Conservation (phyloP, 2,888 invertebrate species). For the Lymantria dispar region DNA sequence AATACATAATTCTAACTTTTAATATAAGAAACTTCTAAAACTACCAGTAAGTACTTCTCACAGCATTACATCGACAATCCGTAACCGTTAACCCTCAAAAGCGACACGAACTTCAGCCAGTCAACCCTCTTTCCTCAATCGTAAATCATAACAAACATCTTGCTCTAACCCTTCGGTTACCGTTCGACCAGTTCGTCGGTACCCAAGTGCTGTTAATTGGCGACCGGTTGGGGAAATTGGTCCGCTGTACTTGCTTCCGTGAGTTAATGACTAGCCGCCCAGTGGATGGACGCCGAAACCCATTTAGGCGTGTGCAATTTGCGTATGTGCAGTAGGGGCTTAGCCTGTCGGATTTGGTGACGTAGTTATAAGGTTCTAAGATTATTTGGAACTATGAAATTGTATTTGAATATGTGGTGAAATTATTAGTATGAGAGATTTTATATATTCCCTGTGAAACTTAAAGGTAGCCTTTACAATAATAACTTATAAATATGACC, state of each 20-base stretch:
- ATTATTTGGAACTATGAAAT: conserved; percentile 14
- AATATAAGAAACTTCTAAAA: no score
- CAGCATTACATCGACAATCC: conserved; percentile 19
- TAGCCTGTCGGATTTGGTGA: conserved; percentile 60
- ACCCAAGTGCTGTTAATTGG: conserved; percentile 77
- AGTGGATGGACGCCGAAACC: conserved; percentile 77
- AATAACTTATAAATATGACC: no score
- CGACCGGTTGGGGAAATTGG: conserved; percentile 77
- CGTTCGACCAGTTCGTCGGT: conserved; percentile 48
- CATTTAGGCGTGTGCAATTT: conserved; percentile 78
- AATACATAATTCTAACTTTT: no score
- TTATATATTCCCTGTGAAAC: background rate
- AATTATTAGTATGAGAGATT: background rate
- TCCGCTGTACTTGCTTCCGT: conserved; percentile 78
- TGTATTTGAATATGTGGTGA: background rate
- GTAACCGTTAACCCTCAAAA: conserved; percentile 34
- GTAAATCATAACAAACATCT: conserved; percentile 80
- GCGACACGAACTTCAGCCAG: conserved; percentile 23
- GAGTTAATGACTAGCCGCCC: conserved; percentile 78
- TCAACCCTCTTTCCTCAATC: conserved; percentile 48
- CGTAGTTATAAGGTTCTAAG: conserved; percentile 33
- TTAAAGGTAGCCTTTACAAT: no score
- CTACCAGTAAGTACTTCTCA: background rate
- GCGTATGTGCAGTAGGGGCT: conserved; percentile 66
- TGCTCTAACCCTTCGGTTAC: conserved; percentile 70